Evolutionary conservation across 2,888 invertebrate genomes (phyloP).

Genomic region (Rosalia funebris): DNA sequence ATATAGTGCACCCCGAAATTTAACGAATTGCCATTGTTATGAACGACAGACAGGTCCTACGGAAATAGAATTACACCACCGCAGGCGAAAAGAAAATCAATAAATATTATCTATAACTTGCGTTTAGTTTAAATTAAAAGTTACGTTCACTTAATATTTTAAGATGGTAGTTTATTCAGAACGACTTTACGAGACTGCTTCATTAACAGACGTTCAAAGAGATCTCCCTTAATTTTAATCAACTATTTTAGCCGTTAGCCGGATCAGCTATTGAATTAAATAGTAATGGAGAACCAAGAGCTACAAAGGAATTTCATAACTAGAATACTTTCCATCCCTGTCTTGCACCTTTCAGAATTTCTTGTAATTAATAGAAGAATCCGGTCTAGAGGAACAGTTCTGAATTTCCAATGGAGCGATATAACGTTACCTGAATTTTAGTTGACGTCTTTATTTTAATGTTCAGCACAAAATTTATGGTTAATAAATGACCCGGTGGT

Average conservation of each 20-base stretch:
- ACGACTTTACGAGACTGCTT: conserved; percentile 8
- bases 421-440: no score
- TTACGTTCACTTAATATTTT: conserved; percentile 1
- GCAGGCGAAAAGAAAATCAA: background rate
- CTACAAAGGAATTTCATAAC: conserved; percentile 14
- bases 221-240: conserved; percentile 10
- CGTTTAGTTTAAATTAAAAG: conserved; percentile 2
- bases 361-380: no score
- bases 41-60: background rate
- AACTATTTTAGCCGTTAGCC: conserved; percentile 3
- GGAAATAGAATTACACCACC: background rate
- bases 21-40: background rate
- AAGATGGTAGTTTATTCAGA: conserved; percentile 3
- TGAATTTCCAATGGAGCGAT: no score
- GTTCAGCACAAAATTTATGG: no score
- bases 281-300: conserved; percentile 4
- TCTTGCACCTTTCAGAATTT: background rate
- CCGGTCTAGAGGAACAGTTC: no score
- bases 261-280: conserved; percentile 8
- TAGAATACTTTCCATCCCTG: conserved; percentile 8
- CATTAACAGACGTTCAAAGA: conserved; percentile 8
- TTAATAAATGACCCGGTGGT: no score
- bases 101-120: conserved; percentile 10
- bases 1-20: background rate
- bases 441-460: no score